A percentile compares a stretch with the other conserved stretches of the same genome.
These are phyloP conservation scores for Propithecus deckenii DNA, from an alignment of 2,797 vertebrate genomes.

Conservation along the genomic window DNA sequence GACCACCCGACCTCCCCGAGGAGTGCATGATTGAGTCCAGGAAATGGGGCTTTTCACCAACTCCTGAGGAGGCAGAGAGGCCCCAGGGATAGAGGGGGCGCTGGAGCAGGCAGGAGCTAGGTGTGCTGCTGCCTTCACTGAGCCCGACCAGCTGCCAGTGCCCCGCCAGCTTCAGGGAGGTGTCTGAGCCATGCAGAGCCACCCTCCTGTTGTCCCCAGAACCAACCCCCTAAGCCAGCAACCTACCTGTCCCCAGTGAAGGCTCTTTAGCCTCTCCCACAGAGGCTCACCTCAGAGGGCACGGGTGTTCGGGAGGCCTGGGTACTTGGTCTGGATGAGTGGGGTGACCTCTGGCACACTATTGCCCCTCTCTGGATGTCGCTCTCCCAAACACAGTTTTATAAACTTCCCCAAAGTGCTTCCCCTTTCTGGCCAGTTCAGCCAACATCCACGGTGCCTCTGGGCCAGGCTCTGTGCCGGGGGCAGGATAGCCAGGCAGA, in stretches of 20 bases:
- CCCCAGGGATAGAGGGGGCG: background rate
- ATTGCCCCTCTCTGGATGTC: background rate
- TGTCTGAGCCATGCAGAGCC: background rate
- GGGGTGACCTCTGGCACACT: background rate
- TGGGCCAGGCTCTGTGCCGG: background rate
- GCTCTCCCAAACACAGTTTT: background rate
- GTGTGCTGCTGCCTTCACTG: background rate
- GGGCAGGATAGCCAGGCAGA: background rate
- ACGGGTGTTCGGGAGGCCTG: background rate
- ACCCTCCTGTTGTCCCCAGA: background rate
- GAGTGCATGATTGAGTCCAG: fast-evolving
- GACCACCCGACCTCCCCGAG: background rate
- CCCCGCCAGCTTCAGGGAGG: background rate
- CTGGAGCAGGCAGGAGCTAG: background rate
- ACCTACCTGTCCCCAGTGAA: background rate
- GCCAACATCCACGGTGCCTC: slow-evolving; percentile 13
- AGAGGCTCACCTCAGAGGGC: background rate
- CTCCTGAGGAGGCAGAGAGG: background rate
- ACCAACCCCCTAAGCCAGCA: background rate
- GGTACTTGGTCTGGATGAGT: background rate
- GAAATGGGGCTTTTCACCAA: background rate
- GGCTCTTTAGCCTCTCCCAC: background rate
- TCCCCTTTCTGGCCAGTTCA: slow-evolving; percentile 44
- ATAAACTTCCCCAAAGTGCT: slow-evolving; percentile 55
- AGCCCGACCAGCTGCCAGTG: background rate